Base-by-base conservation (phyloP, 2,113 vertebrate genomes). In the Crocuta crocuta region DNA sequence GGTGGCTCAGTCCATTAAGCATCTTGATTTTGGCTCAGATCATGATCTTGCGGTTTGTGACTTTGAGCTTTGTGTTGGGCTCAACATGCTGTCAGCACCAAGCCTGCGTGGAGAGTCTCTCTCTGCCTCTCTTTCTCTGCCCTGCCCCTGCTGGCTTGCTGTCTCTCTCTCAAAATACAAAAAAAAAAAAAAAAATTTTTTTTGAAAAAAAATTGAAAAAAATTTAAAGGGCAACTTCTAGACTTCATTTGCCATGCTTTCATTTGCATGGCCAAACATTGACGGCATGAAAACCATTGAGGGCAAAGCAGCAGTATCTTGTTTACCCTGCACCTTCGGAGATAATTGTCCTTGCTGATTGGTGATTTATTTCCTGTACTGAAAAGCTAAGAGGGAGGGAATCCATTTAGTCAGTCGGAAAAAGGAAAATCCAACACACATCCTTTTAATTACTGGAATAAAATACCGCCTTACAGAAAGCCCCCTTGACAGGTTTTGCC, bases 381-480 rank as follows among this genome's bases (percentile, higher is more conserved):
- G 45, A 86, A 86, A 95, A 76, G 73, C 28, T 70, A 66, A 23
- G 76, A 95, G 88, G 78, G 53, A 74, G 95, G 65, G 45, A 71
- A 89, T 70, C 53, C n/a, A 73, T 83, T 95, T 68, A 89, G 78
- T 26, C 28, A 87, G 88, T 91, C 68, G 84, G 81, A 71, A 89
- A 94, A 74, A 65, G 63, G 55, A 95, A 76, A 83, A 84, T 65
- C 16, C 61, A 79, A 88, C 94, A 73, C 35, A 35, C 5, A 13
- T 58, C 23, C 31, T 86, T 96, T 89, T 80, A 92, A 94, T 94
- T 92, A 55, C 55, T 24, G 7, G 4, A 50, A 88, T 73, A 68
- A 91, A 88, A 78, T 73, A 45, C 81, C 92, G 21, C 17, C 5
- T 3, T 39, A 17, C 70, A 4, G 84, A 80, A 93, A 88, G 70